Percentiles rank a stretch among this genome's conserved stretches.
Evolutionary conservation across 2,113 vertebrate species (phyloP).

Genomic region (Malaclemys terrapin): DNA sequence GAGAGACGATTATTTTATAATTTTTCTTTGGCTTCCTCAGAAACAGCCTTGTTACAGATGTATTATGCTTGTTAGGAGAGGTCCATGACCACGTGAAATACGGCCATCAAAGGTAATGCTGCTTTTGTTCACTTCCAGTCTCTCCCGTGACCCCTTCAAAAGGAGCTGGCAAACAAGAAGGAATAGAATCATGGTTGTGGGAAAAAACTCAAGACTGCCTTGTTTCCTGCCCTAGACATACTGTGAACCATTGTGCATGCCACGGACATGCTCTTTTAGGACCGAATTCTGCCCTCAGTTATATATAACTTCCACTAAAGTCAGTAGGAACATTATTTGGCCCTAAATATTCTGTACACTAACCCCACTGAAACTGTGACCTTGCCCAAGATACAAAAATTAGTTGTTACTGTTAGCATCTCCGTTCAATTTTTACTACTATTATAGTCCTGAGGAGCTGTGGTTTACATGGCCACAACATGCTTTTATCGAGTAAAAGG

Average conservation of each 20-base stretch:
- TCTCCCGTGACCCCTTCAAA: fast-evolving
- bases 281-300: neutral
- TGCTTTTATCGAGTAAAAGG: neutral
- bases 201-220: neutral
- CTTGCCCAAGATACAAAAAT: neutral
- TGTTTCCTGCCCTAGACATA: neutral
- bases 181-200: neutral
- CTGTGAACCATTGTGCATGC: neutral
- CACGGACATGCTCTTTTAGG: neutral
- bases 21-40: no score
- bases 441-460: neutral
- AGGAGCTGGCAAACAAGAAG: neutral
- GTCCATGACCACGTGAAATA: neutral
- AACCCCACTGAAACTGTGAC: neutral
- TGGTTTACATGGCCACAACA: neutral
- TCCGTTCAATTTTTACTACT: neutral
- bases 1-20: neutral
- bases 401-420: neutral
- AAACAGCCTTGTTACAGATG: neutral
- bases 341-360: neutral
- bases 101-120: neutral
- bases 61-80: neutral
- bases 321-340: neutral
- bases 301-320: neutral
- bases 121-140: neutral